A percentile compares a stretch with the other conserved stretches of the same genome.
Evolutionary conservation across 2,888 invertebrate genomes (phyloP).

Genomic region (Diplolepis rosae): DNA sequence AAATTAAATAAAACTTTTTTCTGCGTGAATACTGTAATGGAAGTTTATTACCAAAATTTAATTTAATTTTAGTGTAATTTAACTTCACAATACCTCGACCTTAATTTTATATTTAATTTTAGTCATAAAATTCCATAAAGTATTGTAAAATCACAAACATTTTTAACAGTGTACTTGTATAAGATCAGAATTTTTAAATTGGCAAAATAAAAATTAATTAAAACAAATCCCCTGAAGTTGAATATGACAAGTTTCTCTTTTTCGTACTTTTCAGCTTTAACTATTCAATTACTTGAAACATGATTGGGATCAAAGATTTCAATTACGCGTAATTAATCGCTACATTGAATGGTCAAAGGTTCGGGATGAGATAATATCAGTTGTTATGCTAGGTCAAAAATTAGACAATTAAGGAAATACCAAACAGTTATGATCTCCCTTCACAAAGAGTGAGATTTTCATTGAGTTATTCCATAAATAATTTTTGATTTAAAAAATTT

Average conservation of each 20-base stretch:
- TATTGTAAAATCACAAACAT: no score
- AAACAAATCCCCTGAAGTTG: constrained; percentile 6
- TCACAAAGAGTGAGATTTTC: background rate
- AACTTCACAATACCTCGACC: no score
- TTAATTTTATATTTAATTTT: no score
- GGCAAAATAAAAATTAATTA: background rate
- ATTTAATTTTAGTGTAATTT: no score
- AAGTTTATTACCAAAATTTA: no score
- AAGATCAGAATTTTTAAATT: background rate
- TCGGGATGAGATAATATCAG: constrained; percentile 1
- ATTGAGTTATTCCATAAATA: background rate
- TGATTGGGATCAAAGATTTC: constrained; percentile 1
- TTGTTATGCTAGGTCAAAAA: background rate
- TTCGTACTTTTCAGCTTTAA: background rate
- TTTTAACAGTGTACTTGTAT: no score
- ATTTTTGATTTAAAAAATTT: background rate
- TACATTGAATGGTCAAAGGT: constrained; percentile 24
- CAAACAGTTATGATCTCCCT: background rate
- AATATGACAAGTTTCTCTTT: background rate
- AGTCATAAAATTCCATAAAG: no score
- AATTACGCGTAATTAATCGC: constrained; percentile 13
- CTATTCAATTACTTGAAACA: constrained; percentile 1
- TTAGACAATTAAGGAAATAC: background rate
- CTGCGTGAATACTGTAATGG: no score
- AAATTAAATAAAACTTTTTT: no score